Evolutionary conservation across 2,888 invertebrate genomes (phyloP).

Genomic region (Trichopria drosophilae): DNA sequence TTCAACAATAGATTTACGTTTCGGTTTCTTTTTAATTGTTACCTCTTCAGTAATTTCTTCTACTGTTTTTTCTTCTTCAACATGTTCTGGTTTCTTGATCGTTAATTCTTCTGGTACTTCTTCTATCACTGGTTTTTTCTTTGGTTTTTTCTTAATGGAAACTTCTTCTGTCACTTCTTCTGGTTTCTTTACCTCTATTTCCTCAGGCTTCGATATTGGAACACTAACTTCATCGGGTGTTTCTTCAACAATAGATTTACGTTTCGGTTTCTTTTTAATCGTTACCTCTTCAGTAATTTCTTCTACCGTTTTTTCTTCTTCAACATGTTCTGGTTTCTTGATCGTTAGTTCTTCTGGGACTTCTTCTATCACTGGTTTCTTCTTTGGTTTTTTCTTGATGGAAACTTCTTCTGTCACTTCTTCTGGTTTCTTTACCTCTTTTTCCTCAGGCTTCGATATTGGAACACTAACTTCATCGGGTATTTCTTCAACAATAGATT

Average conservation of each 20-base stretch:
- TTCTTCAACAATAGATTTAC: conserved; percentile 44
- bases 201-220: too few species aligned
- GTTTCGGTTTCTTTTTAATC: conserved; percentile 47
- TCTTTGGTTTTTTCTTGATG: conserved; percentile 38
- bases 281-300: conserved; percentile 43
- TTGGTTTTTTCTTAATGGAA: conserved; percentile 46
- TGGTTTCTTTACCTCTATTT: conserved; percentile 43
- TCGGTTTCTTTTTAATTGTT: conserved; percentile 38
- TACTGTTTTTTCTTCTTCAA: conserved; percentile 55
- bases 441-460: conserved; percentile 10
- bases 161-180: conserved; percentile 30
- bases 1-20: conserved; percentile 34
- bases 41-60: conserved; percentile 42
- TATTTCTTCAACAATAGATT: conserved; percentile 40
- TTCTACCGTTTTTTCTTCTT: too few species aligned
- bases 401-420: conserved; percentile 36
- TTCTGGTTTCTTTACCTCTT: conserved; percentile 24
- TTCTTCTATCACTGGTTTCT: conserved; percentile 11
- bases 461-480: conserved; percentile 21
- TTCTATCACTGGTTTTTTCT: conserved; percentile 39
- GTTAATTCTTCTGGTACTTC: conserved; percentile 50
- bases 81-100: conserved; percentile 43
- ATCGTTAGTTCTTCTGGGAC: conserved; percentile 2
- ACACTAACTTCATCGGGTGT: conserved; percentile 42
- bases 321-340: conserved; percentile 4